Evolutionary conservation across 2,797 vertebrate species (phyloP), one percentile per base, ranked within the genome.

Genomic region (Acipenser oxyrinchus): DNA sequence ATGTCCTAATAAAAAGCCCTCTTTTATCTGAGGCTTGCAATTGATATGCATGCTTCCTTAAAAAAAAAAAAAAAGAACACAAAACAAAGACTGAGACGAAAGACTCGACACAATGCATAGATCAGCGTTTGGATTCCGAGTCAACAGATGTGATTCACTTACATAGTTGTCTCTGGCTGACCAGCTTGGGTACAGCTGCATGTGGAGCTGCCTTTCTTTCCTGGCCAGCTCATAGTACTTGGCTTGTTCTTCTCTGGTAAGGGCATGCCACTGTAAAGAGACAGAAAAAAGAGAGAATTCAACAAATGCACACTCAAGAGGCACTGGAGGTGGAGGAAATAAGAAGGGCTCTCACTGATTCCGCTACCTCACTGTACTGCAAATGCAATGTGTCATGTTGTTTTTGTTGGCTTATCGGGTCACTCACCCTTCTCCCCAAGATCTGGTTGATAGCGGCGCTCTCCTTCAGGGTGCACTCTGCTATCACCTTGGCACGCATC

Each of bases 381-480:
- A 37, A 37, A 37, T 37, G 37, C 37, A 37, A 37, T 5, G 7
- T 8, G 62, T 12, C 1, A 48, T 49, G 51, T 49, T 64, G 50
- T 51, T 49, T 4, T 9, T 10, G 61, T 48, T 64, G 48, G 10
- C 7, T 13, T 50, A 37, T 63, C 6, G 8, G 59, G 9, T n/a
- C 37, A 64, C 92, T 92, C 76, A 98, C 96, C 95, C 95, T 90
- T 60, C 96, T 88, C 6, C 96, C 96, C 75, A 99, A 78, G 74
- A 99, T 99, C 91, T 99, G 96, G 83, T 99, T 99, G 86, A 99
- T 99, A 68, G 96, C 96, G 0, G 96, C 96, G 1, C 95, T 99
- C 87, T 99, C 96, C 78, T 99, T 99, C 86, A 99, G 90, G 52
- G 96, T 99, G 84, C 96, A 99, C 73, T 99, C 96, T 0, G 96